Evolutionary conservation across 37 sponge, comb jelly and placozoan genomes (phyloP), one percentile per base, ranked within the genome.

Genomic region (Oscarella lobularis): DNA sequence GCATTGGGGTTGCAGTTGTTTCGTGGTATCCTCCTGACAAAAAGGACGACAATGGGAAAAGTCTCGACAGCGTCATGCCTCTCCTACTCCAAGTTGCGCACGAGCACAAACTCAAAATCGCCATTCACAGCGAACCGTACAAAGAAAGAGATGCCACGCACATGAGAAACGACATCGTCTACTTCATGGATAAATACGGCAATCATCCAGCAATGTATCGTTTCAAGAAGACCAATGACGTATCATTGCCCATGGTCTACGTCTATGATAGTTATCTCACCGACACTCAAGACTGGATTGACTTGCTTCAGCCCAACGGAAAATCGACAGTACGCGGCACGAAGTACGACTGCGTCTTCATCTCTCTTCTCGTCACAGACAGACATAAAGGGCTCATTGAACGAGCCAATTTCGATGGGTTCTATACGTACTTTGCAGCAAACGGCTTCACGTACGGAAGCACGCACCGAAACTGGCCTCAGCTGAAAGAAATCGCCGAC

Each of bases 401-500:
- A n/a, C 31, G 31, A 5, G 81, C 84, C 39, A 85, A 85, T 32
- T 92, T 92, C 75, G 90, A 92, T 79, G 94, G 94, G 2, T 89
- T 89, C 75, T 92, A 89, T 74, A 92, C 94, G 0, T 92, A 92
- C 79, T 92, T 92, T 83, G 90, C 87, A 6, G 66, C 87, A 31
- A 66, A 83, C 32, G 72, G 70, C 1, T 92, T 92, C 83, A 86
- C 86, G 6, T 92, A 75, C 75, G 94, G 94, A 5, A 87, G 88
- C 29, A 81, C 72, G 14, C 29, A 40, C 1, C 36, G 27, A 39
- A 80, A 89, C 66, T 92, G 94, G 94, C 32, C 39, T 33, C 3
- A 27, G 1, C 73, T 92, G 34, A 38, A 74, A 0, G 38, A 38
- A 0, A 78, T 85, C 77, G 87, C 94, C 6, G 41, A 31, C 9